Evolutionary conservation across 1,140 invertebrate genomes (phyloP), one percentile per base, ranked within the genome.

Genomic region (Drosophila grimshawi): DNA sequence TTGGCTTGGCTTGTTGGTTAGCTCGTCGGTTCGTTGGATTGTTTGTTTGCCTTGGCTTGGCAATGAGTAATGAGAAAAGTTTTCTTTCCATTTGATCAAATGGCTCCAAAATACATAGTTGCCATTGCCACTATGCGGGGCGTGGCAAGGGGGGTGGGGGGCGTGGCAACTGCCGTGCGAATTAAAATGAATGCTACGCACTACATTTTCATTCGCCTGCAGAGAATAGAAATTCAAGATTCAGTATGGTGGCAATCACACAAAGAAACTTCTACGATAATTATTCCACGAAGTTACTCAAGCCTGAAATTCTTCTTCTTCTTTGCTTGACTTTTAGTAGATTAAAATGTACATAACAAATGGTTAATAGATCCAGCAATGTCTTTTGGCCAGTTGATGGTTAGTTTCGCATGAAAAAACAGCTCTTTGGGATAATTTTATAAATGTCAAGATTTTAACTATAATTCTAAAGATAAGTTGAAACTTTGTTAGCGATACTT

Each of bases 61-160:
- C 85, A 88, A 88, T 88, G 83, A 88, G 83, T 88, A 88, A 88
- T 88, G 83, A 88, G 83, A 88, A 88, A 88, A 88, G 83, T 88
- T 88, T 88, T 88, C 86, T 66, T 88, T 86, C 83, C 82, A 86
- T 86, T 86, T 86, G 82, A 86, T 86, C 82, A 86, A 86, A 88
- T 82, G 76, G 83, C 76, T 80, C 82, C 77, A 86, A 86, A 79
- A 85, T 88, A 86, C 79, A 88, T 73, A 88, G 83, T 81, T 60
- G 70, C 78, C 33, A 56, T 19, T 57, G 57, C 30, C 30, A 46
- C 5, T 48, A 62, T 60, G 49, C 48, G 61, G 68, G 63, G 63
- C 39, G 63, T 68, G 70, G 70, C 55, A 46, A 39, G 37, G 37
- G 37, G 7, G 7, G 30, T 8, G 37, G 52, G 30, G n/a, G 37